Conservation (phyloP, 2,797 vertebrate species). For the Silurus aristotelis region DNA sequence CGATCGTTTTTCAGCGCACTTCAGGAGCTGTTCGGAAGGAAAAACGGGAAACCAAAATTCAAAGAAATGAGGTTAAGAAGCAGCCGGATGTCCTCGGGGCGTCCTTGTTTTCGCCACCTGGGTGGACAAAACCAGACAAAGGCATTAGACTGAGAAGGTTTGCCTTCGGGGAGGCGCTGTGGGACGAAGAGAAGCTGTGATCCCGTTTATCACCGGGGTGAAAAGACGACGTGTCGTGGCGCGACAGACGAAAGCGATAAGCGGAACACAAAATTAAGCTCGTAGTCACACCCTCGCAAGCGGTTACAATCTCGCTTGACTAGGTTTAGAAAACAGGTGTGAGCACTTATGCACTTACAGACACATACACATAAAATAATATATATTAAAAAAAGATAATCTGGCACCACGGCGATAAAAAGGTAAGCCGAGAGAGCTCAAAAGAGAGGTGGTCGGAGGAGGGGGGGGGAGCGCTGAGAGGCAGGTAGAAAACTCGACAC, state of each 20-base stretch:
- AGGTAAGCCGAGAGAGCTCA: slow-evolving; percentile 40
- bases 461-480: background rate
- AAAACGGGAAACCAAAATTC: background rate
- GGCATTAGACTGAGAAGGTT: background rate
- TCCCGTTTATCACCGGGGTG: background rate
- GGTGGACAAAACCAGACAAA: background rate
- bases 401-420: slow-evolving; percentile 27
- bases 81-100: background rate
- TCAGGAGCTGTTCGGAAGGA: slow-evolving; percentile 2
- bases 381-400: slow-evolving; percentile 6
- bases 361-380: background rate
- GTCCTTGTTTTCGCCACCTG: background rate
- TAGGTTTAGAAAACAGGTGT: slow-evolving; percentile 5
- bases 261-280: background rate
- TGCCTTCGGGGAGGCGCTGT: background rate
- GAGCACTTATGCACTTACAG: background rate
- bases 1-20: background rate
- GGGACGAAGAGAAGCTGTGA: slow-evolving; percentile 1
- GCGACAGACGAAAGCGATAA: background rate
- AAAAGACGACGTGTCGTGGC: background rate
- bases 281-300: slow-evolving; percentile 33
- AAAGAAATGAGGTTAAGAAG: background rate
- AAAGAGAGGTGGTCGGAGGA: slow-evolving; percentile 21
- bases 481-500: slow-evolving; percentile 26
- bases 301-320: background rate